Conservation (phyloP, 2,113 vertebrate genomes). For the Australoheros scitulus region DNA sequence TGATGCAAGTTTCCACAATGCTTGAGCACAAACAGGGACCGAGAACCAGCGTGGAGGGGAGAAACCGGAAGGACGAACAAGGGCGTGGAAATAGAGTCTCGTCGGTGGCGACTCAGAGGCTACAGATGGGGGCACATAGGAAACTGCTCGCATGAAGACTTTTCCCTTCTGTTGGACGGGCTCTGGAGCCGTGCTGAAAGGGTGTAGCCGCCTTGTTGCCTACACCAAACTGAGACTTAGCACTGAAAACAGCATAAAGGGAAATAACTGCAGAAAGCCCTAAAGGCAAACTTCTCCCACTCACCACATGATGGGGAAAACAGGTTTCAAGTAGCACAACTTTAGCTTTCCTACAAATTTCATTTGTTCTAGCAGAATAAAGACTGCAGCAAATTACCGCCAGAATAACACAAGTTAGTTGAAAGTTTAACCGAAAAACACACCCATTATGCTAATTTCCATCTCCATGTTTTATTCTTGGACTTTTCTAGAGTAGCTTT, state of each 20-base stretch:
- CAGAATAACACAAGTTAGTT: not conserved
- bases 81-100: not conserved
- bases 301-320: not conserved
- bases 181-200: not conserved
- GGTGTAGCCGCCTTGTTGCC: no score
- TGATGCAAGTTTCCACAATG: slow-evolving; percentile 65
- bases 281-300: not conserved
- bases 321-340: not conserved
- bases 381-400: not conserved
- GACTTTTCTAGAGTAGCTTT: not conserved
- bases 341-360: not conserved
- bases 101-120: not conserved
- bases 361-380: not conserved
- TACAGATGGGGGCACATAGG: not conserved
- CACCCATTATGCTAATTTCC: not conserved
- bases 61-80: slow-evolving; percentile 43
- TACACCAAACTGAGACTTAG: not conserved
- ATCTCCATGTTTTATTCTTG: not conserved
- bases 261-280: not conserved
- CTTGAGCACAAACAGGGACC: not conserved
- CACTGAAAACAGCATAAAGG: not conserved
- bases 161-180: not conserved
- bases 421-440: not conserved
- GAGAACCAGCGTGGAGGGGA: not conserved
- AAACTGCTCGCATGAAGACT: not conserved